Evolutionary conservation across 2,797 vertebrate genomes (phyloP), one percentile per base, ranked within the genome.

Genomic region (Galaxias olidus): DNA sequence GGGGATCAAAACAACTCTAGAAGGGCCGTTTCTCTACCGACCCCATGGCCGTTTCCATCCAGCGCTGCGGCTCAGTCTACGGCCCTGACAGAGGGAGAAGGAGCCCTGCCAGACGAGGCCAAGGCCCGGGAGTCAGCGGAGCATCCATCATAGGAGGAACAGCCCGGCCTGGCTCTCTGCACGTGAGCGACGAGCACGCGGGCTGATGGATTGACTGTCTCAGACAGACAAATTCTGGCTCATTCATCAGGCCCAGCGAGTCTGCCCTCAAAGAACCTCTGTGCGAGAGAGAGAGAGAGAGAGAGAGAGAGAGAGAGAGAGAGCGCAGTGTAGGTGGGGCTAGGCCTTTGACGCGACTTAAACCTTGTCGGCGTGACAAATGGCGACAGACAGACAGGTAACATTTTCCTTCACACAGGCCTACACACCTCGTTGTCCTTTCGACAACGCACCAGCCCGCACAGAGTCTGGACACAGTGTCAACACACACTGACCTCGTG

Each of bases 201-300:
- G 65, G 56, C 59, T 68, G 71, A 78, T 66, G 53, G 47, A 66
- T 17, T 9, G 51, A 59, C 57, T n/a, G 57, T 63, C 47, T 20
- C 50, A n/a, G 51, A 49, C 4, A 54, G 54, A 57, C 4, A 61
- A 59, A 40, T 59, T 51, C 44, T 63, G 47, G 52, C 72, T 70
- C 55, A 75, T 72, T 54, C 62, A 30, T 10, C 59, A 46, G 10
- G 55, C 69, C 63, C 63, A 58, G 40, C 44, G 10, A n/a, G 50
- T 20, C n/a, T 43, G 10, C 12, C 51, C 51, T 53, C 18, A 53
- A 9, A 11, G 40, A 11, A 20, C 49, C 46, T n/a, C 9, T 49
- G 59, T 50, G 46, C 49, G 59, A 50, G n/a, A 8, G 15, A 10
- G 40, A 10, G 48, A 17, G 59, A 48, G 59, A 8, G 19, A 30